These are phyloP conservation scores for Drosophila nebulosa DNA, from an alignment of 1,140 invertebrate genomes.

Conservation along the genomic window DNA sequence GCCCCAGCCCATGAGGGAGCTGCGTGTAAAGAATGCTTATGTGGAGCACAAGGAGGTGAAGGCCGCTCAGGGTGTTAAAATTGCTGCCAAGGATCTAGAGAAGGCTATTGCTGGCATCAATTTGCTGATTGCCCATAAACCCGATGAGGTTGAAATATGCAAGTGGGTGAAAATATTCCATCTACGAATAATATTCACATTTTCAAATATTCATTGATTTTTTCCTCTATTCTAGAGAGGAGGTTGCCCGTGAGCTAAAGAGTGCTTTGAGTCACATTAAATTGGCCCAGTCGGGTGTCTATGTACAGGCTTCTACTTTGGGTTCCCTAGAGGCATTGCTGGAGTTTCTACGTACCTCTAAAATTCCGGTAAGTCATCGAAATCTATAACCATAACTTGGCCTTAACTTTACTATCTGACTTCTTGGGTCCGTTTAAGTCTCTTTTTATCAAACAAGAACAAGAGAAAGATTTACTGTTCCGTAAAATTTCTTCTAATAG, in stretches of 20 bases:
- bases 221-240: slow-evolving; percentile 84
- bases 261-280: slow-evolving; percentile 96
- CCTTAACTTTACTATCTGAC: too few species aligned
- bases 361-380: slow-evolving; percentile 97
- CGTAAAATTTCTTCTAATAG: too few species aligned
- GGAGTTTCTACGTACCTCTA: slow-evolving; percentile 96
- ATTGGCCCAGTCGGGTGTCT: slow-evolving; percentile 95
- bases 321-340: slow-evolving; percentile 98
- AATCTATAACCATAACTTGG: too few species aligned
- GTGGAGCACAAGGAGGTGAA: slow-evolving; percentile 96
- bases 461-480: too few species aligned
- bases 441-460: too few species aligned
- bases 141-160: slow-evolving; percentile 95
- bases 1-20: slow-evolving; percentile 98
- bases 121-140: slow-evolving; percentile 92
- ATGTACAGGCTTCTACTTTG: slow-evolving; percentile 98
- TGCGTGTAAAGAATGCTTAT: slow-evolving; percentile 99
- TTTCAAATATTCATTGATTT: background rate
- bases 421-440: too few species aligned
- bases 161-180: slow-evolving; percentile 71
- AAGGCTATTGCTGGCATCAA: slow-evolving; percentile 98
- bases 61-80: slow-evolving; percentile 99
- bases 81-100: slow-evolving; percentile 98
- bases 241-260: slow-evolving; percentile 90
- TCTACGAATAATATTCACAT: background rate